Conservation (phyloP, 1,140 invertebrate genomes). For the Rhyzopertha dominica region DNA sequence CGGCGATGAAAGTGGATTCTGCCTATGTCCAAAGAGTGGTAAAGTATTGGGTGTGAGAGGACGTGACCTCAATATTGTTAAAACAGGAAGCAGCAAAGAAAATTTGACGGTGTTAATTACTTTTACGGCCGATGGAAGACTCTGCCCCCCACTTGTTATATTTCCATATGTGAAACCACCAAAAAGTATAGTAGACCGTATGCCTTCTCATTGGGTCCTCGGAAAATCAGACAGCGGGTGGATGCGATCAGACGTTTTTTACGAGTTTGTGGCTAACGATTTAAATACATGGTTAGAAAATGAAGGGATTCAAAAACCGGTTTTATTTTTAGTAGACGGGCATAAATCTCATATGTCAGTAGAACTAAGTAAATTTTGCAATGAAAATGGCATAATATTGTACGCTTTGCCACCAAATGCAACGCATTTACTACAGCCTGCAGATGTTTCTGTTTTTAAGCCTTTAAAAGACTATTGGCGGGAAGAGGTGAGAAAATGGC, state of each 20-base stretch:
- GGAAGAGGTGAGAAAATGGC: slow-evolving; percentile 22
- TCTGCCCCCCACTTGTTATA: slow-evolving; percentile 13
- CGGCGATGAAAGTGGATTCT: slow-evolving; percentile 26
- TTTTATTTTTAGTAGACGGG: slow-evolving; percentile 43
- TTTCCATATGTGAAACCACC: slow-evolving; percentile 27
- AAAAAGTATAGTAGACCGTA: slow-evolving; percentile 20
- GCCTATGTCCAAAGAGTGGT: slow-evolving; percentile 23
- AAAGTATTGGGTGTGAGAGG: slow-evolving; percentile 26
- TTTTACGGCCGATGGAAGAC: slow-evolving; percentile 1
- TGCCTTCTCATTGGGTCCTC: slow-evolving; percentile 35
- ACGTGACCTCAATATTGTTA: too few species aligned
- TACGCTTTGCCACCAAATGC: slow-evolving; percentile 41
- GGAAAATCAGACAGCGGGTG: slow-evolving; percentile 40
- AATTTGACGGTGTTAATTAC: neutral
- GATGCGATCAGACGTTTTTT: slow-evolving; percentile 42
- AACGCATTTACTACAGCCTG: slow-evolving; percentile 45
- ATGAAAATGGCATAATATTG: slow-evolving; percentile 39
- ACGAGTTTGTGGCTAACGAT: slow-evolving; percentile 40
- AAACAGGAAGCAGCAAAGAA: too few species aligned
- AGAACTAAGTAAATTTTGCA: slow-evolving; percentile 40
- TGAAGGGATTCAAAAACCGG: slow-evolving; percentile 36
- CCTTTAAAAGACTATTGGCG: slow-evolving; percentile 39
- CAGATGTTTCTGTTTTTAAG: slow-evolving; percentile 43
- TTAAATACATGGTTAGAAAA: slow-evolving; percentile 34
- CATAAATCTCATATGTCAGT: slow-evolving; percentile 42